Conservation (phyloP, 2,888 invertebrate genomes). For the Agrotis segetum region DNA sequence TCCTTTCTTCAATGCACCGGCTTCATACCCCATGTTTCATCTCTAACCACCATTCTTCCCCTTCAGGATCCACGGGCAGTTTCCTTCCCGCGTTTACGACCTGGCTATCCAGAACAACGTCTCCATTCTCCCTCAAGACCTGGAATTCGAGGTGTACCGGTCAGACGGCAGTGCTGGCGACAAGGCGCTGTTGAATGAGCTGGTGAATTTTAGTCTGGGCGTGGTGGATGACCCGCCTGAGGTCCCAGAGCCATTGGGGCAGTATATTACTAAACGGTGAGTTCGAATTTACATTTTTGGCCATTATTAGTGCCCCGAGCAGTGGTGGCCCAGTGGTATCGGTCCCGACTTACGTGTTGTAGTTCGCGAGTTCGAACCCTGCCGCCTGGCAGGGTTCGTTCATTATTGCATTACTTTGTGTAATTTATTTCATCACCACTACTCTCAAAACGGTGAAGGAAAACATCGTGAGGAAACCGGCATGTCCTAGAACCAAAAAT, state of each 20-base stretch:
- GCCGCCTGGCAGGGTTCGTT: no score
- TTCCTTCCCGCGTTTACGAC: constrained; percentile 72
- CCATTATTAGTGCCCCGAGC: no score
- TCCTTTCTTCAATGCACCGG: no score
- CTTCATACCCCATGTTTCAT: no score
- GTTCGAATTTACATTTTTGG: constrained; percentile 2
- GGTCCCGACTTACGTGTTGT: no score
- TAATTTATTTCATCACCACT: no score
- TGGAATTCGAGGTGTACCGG: constrained; percentile 66
- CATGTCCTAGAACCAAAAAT: no score
- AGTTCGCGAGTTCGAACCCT: no score
- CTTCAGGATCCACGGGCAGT: constrained; percentile 82
- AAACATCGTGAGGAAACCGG: no score
- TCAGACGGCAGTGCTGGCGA: constrained; percentile 69
- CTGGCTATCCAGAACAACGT: constrained; percentile 73
- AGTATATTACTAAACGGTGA: constrained; percentile 74
- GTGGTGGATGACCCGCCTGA: constrained; percentile 66
- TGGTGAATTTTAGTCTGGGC: constrained; percentile 64
- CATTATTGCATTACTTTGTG: no score
- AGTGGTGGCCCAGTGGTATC: no score
- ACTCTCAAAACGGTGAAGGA: no score
- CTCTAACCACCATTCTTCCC: background rate
- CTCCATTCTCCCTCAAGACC: constrained; percentile 68
- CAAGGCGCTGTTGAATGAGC: constrained; percentile 65
- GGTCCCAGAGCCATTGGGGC: constrained; percentile 71